Evolutionary conservation across 1,140 invertebrate species (phyloP).

Genomic region (Oreohelix idahoensis): DNA sequence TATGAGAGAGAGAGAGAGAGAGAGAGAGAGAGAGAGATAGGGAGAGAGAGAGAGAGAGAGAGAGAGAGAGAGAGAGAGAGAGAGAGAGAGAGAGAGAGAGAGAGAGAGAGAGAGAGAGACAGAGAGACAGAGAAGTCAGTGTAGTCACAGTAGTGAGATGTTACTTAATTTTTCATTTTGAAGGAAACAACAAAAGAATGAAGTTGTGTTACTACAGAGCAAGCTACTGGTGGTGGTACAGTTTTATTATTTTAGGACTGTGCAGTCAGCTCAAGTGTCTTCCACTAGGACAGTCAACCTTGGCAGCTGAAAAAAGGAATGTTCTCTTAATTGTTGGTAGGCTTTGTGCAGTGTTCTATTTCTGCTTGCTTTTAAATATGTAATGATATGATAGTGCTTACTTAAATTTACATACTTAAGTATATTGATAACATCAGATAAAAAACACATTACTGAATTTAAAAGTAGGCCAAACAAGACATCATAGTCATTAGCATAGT

Average conservation of each 20-base stretch:
- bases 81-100: no score
- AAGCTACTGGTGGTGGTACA: background rate
- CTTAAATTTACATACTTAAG: background rate
- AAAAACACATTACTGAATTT: background rate
- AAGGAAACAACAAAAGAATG: background rate
- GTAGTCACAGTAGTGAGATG: no score
- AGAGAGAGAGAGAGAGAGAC: no score
- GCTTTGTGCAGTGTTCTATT: background rate
- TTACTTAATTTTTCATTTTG: background rate
- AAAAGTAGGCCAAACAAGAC: background rate
- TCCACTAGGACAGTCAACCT: background rate
- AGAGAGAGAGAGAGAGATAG: no score
- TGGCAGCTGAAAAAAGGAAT: background rate
- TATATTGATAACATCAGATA: no score
- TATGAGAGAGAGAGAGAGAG: no score
- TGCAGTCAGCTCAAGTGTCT: background rate
- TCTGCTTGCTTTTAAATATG: background rate
- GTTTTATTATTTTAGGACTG: background rate
- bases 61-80: no score
- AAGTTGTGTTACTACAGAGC: background rate
- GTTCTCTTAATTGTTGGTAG: slow-evolving; percentile 27
- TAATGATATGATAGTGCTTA: background rate
- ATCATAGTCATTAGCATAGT: no score
- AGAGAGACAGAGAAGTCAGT: no score
- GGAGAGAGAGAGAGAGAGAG: no score